Conservation (phyloP, 1,140 invertebrate species). For the Reticulitermes speratus region DNA sequence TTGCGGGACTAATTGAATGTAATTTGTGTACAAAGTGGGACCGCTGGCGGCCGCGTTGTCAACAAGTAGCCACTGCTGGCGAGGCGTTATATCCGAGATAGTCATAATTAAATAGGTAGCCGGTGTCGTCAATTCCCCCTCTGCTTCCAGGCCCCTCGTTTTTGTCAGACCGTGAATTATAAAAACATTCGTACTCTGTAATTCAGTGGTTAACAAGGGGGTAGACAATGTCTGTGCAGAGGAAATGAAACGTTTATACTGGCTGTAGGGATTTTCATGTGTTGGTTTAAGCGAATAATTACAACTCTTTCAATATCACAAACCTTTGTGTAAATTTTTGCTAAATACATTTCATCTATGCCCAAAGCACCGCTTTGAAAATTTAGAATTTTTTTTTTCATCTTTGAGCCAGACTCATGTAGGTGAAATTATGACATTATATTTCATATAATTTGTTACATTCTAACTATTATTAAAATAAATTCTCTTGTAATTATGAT, state of each 20-base stretch:
- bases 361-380: no score
- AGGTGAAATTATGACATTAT: no score
- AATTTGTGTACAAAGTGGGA: conserved; percentile 12
- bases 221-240: not conserved
- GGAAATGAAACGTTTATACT: not conserved
- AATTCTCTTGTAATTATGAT: no score
- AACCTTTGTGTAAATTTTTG: no score
- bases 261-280: not conserved
- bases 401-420: no score
- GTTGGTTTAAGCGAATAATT: not conserved
- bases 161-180: not conserved
- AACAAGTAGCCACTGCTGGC: not conserved
- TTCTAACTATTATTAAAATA: no score
- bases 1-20: not conserved
- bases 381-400: no score
- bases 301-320: not conserved
- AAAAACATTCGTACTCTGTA: not conserved
- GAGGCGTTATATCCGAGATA: not conserved
- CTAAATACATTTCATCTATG: no score
- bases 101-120: not conserved
- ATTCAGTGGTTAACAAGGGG: not conserved
- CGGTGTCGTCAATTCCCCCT: not conserved
- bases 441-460: no score
- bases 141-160: not conserved
- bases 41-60: not conserved